These are phyloP conservation scores for Trachops cirrhosus DNA, from an alignment of 2,797 vertebrate species.

Conservation along the genomic window DNA sequence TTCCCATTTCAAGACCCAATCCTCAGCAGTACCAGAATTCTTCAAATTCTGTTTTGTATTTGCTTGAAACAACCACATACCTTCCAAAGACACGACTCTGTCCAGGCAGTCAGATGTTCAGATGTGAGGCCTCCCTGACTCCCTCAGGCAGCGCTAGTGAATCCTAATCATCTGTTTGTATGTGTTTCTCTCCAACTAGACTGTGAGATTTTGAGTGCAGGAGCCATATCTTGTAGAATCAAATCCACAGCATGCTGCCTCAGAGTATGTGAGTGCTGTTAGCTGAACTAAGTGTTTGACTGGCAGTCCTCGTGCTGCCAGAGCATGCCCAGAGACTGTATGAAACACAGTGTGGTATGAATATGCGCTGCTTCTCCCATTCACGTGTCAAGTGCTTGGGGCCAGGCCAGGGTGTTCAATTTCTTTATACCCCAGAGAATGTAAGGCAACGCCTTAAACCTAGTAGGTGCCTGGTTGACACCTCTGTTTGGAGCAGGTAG, in stretches of 20 bases:
- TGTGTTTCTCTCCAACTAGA: not conserved
- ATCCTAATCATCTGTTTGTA: not conserved
- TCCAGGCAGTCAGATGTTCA: not conserved
- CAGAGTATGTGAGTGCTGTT: not conserved
- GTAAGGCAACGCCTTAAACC: not conserved
- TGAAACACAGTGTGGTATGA: not conserved
- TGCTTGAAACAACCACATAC: not conserved
- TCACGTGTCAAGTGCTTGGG: not conserved
- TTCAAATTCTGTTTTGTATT: not conserved
- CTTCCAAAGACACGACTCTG: not conserved
- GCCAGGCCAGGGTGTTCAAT: not conserved
- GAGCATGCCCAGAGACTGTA: not conserved
- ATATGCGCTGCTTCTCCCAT: not conserved
- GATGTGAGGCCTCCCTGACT: not conserved
- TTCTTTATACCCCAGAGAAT: not conserved
- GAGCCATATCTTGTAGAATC: not conserved
- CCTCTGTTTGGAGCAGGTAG: not conserved
- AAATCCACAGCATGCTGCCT: not conserved
- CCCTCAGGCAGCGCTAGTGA: not conserved
- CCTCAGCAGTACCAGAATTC: not conserved
- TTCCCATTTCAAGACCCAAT: not conserved
- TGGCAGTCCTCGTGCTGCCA: not conserved
- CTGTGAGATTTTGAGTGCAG: not conserved
- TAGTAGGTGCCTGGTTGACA: not conserved
- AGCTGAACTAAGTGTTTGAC: not conserved